Evolutionary conservation across 2,113 vertebrate genomes (phyloP).

Genomic region (Spea bombifrons): DNA sequence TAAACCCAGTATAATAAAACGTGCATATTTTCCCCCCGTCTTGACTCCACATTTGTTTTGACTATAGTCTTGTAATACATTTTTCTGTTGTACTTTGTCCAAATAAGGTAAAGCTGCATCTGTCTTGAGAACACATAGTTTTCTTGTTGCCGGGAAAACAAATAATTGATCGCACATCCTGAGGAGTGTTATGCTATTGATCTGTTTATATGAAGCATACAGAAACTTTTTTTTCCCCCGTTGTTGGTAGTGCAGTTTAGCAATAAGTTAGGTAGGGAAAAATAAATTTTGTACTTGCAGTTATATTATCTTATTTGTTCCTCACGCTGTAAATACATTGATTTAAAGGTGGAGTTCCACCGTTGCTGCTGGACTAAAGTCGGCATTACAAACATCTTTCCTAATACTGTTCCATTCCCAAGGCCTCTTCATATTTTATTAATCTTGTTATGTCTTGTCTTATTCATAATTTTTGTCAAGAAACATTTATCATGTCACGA

Average conservation of each 20-base stretch:
- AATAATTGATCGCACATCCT: slow-evolving; percentile 26
- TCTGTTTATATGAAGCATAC: slow-evolving; percentile 22
- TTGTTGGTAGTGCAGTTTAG: slow-evolving; percentile 1
- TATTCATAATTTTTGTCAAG: too few species aligned
- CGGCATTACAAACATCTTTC: too few species aligned
- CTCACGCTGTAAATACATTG: too few species aligned
- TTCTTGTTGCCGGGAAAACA: slow-evolving; percentile 7
- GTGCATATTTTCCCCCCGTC: background rate
- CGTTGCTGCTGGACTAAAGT: too few species aligned
- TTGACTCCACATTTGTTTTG: background rate
- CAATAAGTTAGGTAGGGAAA: slow-evolving; percentile 2
- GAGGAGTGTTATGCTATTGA: slow-evolving; percentile 21
- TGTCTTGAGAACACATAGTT: background rate
- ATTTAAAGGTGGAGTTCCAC: too few species aligned
- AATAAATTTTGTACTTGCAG: too few species aligned
- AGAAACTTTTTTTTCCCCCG: slow-evolving; percentile 2
- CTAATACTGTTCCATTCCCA: too few species aligned
- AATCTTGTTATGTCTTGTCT: too few species aligned
- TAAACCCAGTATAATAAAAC: too few species aligned
- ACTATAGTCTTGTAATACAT: slow-evolving; percentile 10
- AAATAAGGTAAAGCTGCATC: slow-evolving; percentile 21
- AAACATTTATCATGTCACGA: too few species aligned
- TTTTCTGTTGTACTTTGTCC: slow-evolving; percentile 1
- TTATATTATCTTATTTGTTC: too few species aligned
- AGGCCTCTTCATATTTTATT: too few species aligned